These are phyloP conservation scores for Hestina assimilis DNA, from an alignment of 1,140 invertebrate genomes.

Conservation along the genomic window DNA sequence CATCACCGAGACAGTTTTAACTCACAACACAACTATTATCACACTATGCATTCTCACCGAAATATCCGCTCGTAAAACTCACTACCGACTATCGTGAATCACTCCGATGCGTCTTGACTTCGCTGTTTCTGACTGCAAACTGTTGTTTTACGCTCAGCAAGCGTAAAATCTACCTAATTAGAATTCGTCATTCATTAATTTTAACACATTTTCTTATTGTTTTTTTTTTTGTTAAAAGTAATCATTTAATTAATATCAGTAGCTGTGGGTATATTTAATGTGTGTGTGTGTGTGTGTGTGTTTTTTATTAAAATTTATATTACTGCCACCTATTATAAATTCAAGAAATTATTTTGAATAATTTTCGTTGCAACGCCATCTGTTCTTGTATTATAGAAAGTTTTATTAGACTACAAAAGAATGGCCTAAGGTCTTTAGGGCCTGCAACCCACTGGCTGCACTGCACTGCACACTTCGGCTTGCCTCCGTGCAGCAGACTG, in stretches of 20 bases:
- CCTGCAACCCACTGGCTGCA: too few species aligned
- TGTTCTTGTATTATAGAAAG: background rate
- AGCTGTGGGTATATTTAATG: too few species aligned
- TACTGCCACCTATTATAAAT: background rate
- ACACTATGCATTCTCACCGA: conserved; percentile 36
- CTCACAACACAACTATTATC: conserved; percentile 12
- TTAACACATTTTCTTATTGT: background rate
- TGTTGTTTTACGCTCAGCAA: too few species aligned
- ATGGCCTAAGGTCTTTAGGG: too few species aligned
- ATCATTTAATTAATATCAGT: too few species aligned
- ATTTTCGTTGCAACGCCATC: background rate
- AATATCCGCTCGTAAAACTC: conserved; percentile 37
- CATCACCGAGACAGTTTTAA: conserved; percentile 32
- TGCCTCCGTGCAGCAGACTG: too few species aligned
- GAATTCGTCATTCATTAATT: too few species aligned
- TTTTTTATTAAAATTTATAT: too few species aligned
- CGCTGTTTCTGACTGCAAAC: conserved; percentile 9
- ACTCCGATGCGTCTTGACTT: conserved; percentile 10
- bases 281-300: too few species aligned
- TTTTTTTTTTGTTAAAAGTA: background rate
- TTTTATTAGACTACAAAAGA: background rate
- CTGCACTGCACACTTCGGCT: too few species aligned
- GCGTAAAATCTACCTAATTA: too few species aligned
- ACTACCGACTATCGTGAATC: conserved; percentile 2
- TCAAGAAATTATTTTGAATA: background rate